Evolutionary conservation across 2,888 invertebrate species (phyloP).

Genomic region (Latrodectus hesperus): DNA sequence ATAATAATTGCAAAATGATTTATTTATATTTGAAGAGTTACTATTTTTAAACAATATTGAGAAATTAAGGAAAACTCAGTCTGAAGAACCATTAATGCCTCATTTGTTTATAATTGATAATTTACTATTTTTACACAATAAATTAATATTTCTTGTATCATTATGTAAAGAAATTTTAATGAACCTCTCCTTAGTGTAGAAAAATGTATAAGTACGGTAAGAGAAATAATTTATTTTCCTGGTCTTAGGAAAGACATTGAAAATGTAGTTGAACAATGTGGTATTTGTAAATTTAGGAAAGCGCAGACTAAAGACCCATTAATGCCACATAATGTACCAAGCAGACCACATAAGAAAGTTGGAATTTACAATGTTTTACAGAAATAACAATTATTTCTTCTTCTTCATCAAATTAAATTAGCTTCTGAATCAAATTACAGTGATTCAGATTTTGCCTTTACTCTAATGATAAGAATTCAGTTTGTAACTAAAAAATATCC

Average conservation of each 20-base stretch:
- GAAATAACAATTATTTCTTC: neutral
- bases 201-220: constrained; percentile 16
- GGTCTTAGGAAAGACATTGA: constrained; percentile 7
- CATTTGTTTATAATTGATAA: too few relatives aligned
- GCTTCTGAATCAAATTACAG: too few relatives aligned
- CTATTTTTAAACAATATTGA: too few relatives aligned
- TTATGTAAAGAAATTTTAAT: constrained; percentile 13
- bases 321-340: constrained; percentile 4
- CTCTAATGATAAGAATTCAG: neutral
- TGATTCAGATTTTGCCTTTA: too few relatives aligned
- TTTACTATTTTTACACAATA: too few relatives aligned
- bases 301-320: constrained; percentile 4
- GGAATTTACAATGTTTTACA: neutral
- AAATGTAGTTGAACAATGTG: neutral
- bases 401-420: too few relatives aligned
- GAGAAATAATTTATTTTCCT: constrained; percentile 19
- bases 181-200: constrained; percentile 6
- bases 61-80: too few relatives aligned
- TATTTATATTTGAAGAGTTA: constrained; percentile 3
- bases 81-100: too few relatives aligned
- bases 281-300: constrained; percentile 2
- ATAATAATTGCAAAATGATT: constrained; percentile 9
- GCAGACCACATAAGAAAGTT: neutral
- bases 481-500: neutral
- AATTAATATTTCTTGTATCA: neutral